Percentiles rank a stretch among this genome's conserved stretches.
Conservation (phyloP, 2,888 invertebrate species). For the Torymus tubicola region DNA sequence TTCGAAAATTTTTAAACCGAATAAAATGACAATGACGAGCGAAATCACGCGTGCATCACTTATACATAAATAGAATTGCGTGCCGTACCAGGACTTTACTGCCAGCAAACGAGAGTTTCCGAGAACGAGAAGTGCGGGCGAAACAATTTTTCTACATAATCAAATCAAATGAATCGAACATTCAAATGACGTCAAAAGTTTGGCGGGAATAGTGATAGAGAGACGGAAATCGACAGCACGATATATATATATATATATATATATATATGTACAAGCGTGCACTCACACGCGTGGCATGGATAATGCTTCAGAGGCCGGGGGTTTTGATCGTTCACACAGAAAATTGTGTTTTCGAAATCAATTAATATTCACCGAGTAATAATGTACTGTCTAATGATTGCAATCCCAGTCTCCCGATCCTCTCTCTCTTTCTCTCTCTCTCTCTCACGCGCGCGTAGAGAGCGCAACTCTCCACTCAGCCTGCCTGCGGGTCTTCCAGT, state of each 20-base stretch:
- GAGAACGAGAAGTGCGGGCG: too few relatives aligned
- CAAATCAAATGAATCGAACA: slow-evolving; percentile 25
- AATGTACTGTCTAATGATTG: slow-evolving; percentile 73
- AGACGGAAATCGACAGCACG: slow-evolving; percentile 44
- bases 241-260: background rate
- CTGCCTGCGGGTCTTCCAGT: slow-evolving; percentile 66
- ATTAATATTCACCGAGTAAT: slow-evolving; percentile 74
- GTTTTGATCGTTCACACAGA: slow-evolving; percentile 75
- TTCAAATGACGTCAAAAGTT: slow-evolving; percentile 52
- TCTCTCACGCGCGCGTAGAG: slow-evolving; percentile 11
- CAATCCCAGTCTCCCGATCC: slow-evolving; percentile 46
- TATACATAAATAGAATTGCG: background rate
- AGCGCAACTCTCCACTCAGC: slow-evolving; percentile 53
- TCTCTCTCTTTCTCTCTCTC: slow-evolving; percentile 24
- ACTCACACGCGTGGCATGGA: background rate
- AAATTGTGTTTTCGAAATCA: slow-evolving; percentile 75
- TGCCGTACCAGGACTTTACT: too few relatives aligned
- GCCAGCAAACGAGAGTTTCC: too few relatives aligned
- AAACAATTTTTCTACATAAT: slow-evolving; percentile 32
- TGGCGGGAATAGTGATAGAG: slow-evolving; percentile 31
- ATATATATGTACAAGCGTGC: too few relatives aligned
- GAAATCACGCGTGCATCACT: background rate
- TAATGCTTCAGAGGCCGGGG: slow-evolving; percentile 31
- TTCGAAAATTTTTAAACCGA: background rate
- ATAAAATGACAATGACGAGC: slow-evolving; percentile 15